These are phyloP conservation scores for Urocyon cinereoargenteus DNA, from an alignment of 2,797 vertebrate species.

Conservation along the genomic window DNA sequence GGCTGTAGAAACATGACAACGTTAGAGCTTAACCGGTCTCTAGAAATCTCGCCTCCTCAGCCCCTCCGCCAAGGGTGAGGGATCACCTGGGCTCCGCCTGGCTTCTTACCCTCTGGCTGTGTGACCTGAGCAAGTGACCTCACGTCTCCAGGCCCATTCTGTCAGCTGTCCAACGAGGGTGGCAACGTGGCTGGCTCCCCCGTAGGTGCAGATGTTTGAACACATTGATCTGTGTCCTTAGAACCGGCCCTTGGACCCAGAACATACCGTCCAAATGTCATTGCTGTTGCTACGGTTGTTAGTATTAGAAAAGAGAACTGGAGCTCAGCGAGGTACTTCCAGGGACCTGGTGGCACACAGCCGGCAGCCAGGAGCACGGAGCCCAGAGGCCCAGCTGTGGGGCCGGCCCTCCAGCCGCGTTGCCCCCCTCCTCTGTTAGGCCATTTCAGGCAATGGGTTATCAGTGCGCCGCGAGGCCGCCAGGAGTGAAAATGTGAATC, in stretches of 20 bases:
- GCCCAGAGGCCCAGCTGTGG: fast-evolving
- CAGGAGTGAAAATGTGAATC: background rate
- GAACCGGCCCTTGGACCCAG: background rate
- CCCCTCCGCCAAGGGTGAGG: background rate
- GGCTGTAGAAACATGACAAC: background rate
- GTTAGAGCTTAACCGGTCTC: background rate
- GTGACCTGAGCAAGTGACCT: background rate
- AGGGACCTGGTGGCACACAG: background rate
- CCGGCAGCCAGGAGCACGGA: background rate
- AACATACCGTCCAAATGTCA: background rate
- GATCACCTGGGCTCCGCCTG: background rate
- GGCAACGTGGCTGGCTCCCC: background rate
- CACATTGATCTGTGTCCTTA: background rate
- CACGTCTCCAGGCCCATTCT: background rate
- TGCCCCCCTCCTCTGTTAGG: background rate
- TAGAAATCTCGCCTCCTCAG: background rate
- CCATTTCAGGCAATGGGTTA: background rate
- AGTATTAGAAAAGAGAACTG: background rate
- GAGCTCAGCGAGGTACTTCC: background rate
- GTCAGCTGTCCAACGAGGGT: background rate
- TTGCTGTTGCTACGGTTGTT: background rate
- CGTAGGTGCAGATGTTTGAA: background rate
- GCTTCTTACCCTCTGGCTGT: background rate
- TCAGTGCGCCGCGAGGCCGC: background rate
- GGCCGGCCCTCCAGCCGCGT: background rate